Evolutionary conservation across 1,140 invertebrate genomes (phyloP).

Genomic region (Limonius californicus): DNA sequence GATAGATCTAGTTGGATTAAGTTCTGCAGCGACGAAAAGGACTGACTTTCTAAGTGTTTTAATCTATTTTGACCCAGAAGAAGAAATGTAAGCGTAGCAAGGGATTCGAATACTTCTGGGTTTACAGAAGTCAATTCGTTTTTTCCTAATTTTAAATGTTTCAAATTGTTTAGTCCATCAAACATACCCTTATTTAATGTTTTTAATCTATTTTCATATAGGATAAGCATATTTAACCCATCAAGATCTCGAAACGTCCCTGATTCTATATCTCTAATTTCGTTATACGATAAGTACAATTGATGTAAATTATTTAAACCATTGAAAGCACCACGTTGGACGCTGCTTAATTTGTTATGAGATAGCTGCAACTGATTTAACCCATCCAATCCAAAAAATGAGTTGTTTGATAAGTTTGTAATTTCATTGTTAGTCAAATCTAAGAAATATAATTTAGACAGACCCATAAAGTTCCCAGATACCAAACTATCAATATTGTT

Average conservation of each 20-base stretch:
- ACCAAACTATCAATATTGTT: too few species aligned
- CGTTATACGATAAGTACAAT: not conserved
- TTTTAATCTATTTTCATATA: not conserved
- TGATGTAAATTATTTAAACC: not conserved
- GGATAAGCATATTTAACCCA: not conserved
- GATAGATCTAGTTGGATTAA: not conserved
- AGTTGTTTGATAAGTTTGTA: too few species aligned
- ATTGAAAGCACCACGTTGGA: not conserved
- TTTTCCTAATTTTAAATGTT: not conserved
- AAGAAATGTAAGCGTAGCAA: not conserved
- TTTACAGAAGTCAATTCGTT: not conserved
- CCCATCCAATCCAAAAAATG: not conserved
- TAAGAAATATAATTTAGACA: too few species aligned
- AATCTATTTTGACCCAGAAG: not conserved
- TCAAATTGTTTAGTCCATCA: not conserved
- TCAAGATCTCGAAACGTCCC: not conserved
- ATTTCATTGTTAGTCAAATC: too few species aligned
- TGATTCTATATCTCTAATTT: not conserved
- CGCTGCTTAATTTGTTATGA: not conserved
- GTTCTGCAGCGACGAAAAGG: not conserved
- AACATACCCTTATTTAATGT: not conserved
- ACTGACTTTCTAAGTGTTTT: not conserved
- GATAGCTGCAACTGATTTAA: not conserved
- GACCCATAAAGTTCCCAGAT: too few species aligned
- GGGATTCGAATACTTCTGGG: not conserved